Conservation (phyloP, 2,888 invertebrate species). For the Leptogaster cylindrica region DNA sequence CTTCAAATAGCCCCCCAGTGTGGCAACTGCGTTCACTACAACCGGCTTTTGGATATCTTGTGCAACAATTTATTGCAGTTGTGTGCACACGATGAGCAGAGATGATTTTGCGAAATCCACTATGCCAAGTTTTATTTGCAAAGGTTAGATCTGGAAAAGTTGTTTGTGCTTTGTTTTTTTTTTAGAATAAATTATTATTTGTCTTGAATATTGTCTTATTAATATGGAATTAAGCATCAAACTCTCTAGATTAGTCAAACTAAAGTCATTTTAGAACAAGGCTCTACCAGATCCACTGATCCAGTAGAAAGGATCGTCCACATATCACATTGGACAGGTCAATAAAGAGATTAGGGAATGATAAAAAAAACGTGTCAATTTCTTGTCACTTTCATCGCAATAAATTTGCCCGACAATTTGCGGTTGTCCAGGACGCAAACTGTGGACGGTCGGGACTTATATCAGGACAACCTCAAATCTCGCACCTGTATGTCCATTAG, state of each 20-base stretch:
- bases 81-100: background rate
- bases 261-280: too few relatives aligned
- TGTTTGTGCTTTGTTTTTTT: too few relatives aligned
- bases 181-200: too few relatives aligned
- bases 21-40: slow-evolving; percentile 36
- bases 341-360: slow-evolving; percentile 6
- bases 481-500: slow-evolving; percentile 36
- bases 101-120: background rate
- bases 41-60: slow-evolving; percentile 34
- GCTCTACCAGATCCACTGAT: too few relatives aligned
- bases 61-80: slow-evolving; percentile 41
- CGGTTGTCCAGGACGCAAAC: slow-evolving; percentile 6
- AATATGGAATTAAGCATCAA: too few relatives aligned
- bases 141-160: too few relatives aligned
- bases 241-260: too few relatives aligned
- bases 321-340: slow-evolving; percentile 1
- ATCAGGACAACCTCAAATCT: background rate
- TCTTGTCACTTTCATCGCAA: slow-evolving; percentile 36
- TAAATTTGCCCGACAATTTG: slow-evolving; percentile 35
- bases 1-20: slow-evolving; percentile 47
- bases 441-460: background rate
- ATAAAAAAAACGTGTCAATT: slow-evolving; percentile 10
- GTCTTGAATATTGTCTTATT: too few relatives aligned
- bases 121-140: slow-evolving; percentile 14
- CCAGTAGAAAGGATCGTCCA: slow-evolving; percentile 36